These are phyloP conservation scores for Melinopterus prodromus DNA, from an alignment of 2,888 invertebrate species.

Conservation along the genomic window DNA sequence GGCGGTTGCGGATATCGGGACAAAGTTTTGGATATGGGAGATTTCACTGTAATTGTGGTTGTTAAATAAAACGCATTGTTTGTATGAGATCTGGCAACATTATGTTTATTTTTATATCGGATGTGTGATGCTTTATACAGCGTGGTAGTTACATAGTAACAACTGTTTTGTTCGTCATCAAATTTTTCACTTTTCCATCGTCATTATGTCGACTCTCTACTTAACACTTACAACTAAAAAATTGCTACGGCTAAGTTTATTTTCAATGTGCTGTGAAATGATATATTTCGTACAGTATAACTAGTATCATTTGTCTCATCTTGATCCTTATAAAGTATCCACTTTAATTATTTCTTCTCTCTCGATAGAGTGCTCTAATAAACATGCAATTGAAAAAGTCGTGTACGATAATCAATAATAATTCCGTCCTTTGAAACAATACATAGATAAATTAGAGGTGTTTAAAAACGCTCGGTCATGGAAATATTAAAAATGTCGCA, in stretches of 20 bases:
- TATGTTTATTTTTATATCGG: constrained; percentile 69
- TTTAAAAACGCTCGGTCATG: constrained; percentile 15
- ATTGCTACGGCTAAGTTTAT: constrained; percentile 64
- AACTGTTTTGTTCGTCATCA: constrained; percentile 59
- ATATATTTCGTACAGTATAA: constrained; percentile 52
- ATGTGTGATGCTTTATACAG: constrained; percentile 70
- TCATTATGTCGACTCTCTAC: constrained; percentile 56
- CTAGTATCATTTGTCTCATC: constrained; percentile 49
- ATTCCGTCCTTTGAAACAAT: constrained; percentile 48
- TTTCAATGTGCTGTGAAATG: constrained; percentile 61
- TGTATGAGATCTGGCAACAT: constrained; percentile 70
- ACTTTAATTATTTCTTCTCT: constrained; percentile 32
- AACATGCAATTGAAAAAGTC: constrained; percentile 52
- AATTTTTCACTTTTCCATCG: constrained; percentile 14
- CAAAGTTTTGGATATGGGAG: too few species aligned
- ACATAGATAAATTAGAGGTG: constrained; percentile 27
- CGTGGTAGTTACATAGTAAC: constrained; percentile 75
- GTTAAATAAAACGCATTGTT: constrained; percentile 25
- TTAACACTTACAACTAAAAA: constrained; percentile 75
- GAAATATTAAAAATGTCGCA: constrained; percentile 41
- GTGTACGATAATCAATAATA: constrained; percentile 28
- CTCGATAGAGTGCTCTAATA: constrained; percentile 50
- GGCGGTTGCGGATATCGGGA: too few species aligned
- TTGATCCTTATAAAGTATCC: constrained; percentile 27
- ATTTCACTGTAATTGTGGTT: not conserved